A percentile compares a stretch with the other conserved stretches of the same genome.
These are phyloP conservation scores for Ptilodon capucinus DNA, from an alignment of 2,888 invertebrate species.

Conservation along the genomic window DNA sequence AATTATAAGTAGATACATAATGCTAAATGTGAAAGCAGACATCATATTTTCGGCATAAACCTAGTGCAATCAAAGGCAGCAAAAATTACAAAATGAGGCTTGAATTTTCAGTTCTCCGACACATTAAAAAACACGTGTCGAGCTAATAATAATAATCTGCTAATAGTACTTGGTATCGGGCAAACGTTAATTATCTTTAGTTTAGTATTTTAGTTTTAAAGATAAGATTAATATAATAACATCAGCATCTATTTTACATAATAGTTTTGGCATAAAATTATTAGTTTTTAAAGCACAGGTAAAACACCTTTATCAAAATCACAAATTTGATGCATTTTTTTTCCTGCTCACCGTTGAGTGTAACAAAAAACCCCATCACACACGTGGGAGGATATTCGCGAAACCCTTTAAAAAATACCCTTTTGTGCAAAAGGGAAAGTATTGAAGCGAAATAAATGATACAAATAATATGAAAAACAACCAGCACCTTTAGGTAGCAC, in stretches of 20 bases:
- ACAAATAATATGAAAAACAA: conserved; percentile 56
- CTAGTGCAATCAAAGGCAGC: too few species aligned
- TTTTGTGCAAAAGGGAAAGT: conserved; percentile 71
- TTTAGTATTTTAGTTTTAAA: background rate
- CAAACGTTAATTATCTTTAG: background rate
- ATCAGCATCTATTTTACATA: too few species aligned
- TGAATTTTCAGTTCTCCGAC: too few species aligned
- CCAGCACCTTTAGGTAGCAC: conserved; percentile 52
- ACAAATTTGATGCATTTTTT: background rate
- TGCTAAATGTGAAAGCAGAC: too few species aligned
- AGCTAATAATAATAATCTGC: too few species aligned
- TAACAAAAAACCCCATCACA: conserved; percentile 17
- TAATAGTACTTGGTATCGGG: background rate
- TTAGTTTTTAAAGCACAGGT: too few species aligned
- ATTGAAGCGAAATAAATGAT: conserved; percentile 62
- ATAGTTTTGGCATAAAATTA: too few species aligned
- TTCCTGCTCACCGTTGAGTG: conserved; percentile 2
- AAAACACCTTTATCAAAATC: background rate
- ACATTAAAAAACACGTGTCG: too few species aligned
- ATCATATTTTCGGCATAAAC: too few species aligned
- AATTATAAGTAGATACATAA: too few species aligned
- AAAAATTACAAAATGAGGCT: too few species aligned
- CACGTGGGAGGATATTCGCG: conserved; percentile 73
- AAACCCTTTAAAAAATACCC: conserved; percentile 67
- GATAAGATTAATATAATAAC: background rate